A percentile compares a stretch with the other conserved stretches of the same genome.
Evolutionary conservation across 1,140 invertebrate species (phyloP).

Genomic region (Bombus sibiricus): DNA sequence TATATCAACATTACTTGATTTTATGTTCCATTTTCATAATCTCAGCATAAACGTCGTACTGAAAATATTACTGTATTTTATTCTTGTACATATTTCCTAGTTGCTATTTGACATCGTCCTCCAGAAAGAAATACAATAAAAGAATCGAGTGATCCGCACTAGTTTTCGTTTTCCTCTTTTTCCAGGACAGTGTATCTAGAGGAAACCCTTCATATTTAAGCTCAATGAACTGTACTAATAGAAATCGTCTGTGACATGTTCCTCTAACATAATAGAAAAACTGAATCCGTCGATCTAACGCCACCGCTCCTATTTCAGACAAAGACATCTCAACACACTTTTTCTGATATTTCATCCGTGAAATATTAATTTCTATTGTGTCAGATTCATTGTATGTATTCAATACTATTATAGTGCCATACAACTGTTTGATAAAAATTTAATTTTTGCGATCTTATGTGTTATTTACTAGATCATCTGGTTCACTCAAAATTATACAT

Average conservation of each 20-base stretch:
- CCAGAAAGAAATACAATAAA: conserved; percentile 1
- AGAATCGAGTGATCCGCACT: background rate
- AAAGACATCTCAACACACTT: background rate
- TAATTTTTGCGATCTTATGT: no score
- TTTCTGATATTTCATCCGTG: background rate
- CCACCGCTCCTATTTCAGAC: background rate
- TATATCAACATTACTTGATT: background rate
- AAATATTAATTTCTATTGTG: background rate
- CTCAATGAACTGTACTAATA: conserved; percentile 30
- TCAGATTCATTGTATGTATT: background rate
- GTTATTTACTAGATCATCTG: no score
- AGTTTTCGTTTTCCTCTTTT: conserved; percentile 5
- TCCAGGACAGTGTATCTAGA: background rate
- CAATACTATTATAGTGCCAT: background rate
- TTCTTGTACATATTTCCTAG: background rate
- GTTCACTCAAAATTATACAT: background rate
- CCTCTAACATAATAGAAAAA: conserved; percentile 19
- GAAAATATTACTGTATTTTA: no score
- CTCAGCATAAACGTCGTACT: background rate
- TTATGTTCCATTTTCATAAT: background rate
- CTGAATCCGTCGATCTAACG: conserved; percentile 19
- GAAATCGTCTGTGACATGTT: conserved; percentile 24
- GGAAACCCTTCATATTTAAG: conserved; percentile 28
- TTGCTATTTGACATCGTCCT: background rate
- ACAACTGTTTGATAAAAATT: background rate